Conservation (phyloP, 1,140 invertebrate species). For the Ganaspis sp. region DNA sequence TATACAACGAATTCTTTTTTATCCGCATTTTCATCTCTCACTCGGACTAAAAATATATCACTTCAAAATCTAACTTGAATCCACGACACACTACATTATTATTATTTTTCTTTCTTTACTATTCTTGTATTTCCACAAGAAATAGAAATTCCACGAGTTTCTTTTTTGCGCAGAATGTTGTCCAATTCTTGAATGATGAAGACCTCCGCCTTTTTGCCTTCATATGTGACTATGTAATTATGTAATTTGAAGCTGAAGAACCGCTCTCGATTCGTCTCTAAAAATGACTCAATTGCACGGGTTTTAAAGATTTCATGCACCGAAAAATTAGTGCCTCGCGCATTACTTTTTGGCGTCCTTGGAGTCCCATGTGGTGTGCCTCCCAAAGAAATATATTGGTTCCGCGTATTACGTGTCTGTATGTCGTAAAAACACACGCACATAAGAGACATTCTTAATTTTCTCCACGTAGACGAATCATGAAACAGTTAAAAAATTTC, state of each 20-base stretch:
- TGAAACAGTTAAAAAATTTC: conserved; percentile 7
- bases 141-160: no score
- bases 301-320: conserved; percentile 20
- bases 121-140: no score
- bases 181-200: neutral
- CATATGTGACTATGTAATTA: neutral
- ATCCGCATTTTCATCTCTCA: no score
- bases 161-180: neutral
- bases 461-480: conserved; percentile 12
- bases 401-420: conserved; percentile 22
- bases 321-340: conserved; percentile 13
- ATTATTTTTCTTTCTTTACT: no score
- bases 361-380: neutral
- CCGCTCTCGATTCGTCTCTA: neutral
- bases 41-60: no score
- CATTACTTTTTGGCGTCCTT: conserved; percentile 7
- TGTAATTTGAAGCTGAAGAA: neutral
- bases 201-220: neutral
- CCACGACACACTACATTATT: no score
- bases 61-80: no score
- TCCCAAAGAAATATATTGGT: conserved; percentile 23
- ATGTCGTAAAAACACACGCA: neutral
- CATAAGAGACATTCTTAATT: neutral
- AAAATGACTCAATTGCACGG: conserved; percentile 27
- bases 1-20: no score